A percentile compares a stretch with the other conserved stretches of the same genome.
Conservation (phyloP, 2,797 vertebrate species). For the Myotis planiceps region DNA sequence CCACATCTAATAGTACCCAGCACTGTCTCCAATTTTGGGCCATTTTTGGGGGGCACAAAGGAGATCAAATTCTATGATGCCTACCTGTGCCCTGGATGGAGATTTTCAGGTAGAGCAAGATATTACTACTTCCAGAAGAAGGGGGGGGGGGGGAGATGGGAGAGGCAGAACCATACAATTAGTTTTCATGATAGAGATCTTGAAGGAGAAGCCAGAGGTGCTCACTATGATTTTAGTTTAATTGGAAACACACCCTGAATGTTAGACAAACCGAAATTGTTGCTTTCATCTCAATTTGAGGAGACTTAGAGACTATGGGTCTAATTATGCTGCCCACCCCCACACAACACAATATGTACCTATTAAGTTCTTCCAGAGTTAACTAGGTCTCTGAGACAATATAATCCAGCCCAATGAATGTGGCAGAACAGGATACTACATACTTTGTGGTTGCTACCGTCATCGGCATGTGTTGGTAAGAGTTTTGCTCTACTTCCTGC, state of each 20-base stretch:
- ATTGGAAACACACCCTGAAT: slow-evolving; percentile 48
- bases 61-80: not conserved
- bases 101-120: not conserved
- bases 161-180: not conserved
- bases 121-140: not conserved
- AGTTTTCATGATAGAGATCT: not conserved
- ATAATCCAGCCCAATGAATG: not conserved
- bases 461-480: not conserved
- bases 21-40: not conserved
- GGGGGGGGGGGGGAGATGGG: not conserved
- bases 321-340: not conserved
- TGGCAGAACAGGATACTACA: not conserved
- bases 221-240: slow-evolving; percentile 20
- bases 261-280: slow-evolving; percentile 44
- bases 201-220: not conserved
- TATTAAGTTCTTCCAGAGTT: not conserved
- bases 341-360: not conserved
- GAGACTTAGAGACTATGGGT: not conserved
- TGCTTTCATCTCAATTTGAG: slow-evolving; percentile 56
- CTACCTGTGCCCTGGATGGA: not conserved
- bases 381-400: not conserved
- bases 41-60: not conserved
- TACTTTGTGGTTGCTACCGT: not conserved
- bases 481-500: slow-evolving; percentile 45
- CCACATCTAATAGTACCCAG: not conserved